These are phyloP conservation scores for Hippoglossus hippoglossus DNA, from an alignment of 2,797 vertebrate species.

Conservation along the genomic window DNA sequence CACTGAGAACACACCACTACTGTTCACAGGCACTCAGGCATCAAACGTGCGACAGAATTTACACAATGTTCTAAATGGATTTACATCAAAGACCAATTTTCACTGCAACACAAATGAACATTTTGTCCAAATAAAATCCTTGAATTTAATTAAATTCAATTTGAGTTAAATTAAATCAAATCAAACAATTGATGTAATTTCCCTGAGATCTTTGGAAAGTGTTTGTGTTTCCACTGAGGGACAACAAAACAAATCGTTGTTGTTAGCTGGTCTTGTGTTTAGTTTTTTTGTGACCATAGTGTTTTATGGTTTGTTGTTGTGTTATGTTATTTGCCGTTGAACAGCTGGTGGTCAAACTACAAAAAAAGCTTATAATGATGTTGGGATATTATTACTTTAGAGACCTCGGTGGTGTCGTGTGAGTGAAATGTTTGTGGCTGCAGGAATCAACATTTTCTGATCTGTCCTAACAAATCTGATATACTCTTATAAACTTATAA, in stretches of 20 bases:
- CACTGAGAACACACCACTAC: constrained; percentile 14
- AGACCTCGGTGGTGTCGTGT: too few relatives aligned
- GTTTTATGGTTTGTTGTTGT: too few relatives aligned
- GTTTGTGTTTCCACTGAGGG: neutral
- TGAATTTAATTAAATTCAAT: neutral
- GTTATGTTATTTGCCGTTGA: too few relatives aligned
- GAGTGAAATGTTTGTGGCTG: too few relatives aligned
- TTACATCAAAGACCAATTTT: neutral
- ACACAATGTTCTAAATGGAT: neutral
- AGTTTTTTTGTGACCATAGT: too few relatives aligned
- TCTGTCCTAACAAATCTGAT: too few relatives aligned
- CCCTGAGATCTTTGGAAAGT: neutral
- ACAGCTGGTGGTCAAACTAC: too few relatives aligned
- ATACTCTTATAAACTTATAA: too few relatives aligned
- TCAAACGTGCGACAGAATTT: constrained; percentile 16
- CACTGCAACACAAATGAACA: neutral
- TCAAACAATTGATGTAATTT: neutral
- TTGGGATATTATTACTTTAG: too few relatives aligned
- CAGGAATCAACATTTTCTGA: too few relatives aligned
- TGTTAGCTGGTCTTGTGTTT: too few relatives aligned
- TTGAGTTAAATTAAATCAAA: neutral
- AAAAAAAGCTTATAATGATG: too few relatives aligned
- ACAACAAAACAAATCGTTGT: neutral
- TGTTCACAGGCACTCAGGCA: constrained; percentile 26
- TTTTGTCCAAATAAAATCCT: neutral